phyloP scores from a whole-genome alignment of 2,888 invertebrate genomes.

The Charanyca ferruginea region DNA sequence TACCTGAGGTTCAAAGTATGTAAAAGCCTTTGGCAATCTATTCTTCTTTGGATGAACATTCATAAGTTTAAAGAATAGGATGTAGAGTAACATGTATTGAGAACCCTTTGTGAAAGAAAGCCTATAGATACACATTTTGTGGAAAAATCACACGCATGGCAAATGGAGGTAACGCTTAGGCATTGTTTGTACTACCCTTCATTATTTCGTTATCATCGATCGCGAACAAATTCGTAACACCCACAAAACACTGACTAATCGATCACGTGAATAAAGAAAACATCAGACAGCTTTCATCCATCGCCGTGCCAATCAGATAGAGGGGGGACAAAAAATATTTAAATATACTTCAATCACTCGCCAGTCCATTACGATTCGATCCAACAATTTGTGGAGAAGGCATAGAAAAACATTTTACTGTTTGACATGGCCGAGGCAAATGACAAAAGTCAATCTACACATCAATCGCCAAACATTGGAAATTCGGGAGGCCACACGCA shows the following conservation, averaged over 20 bases:
- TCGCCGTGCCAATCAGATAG: slow-evolving; percentile 87
- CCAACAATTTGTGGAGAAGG: slow-evolving; percentile 86
- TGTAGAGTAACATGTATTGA: neutral
- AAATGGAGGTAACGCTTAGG: slow-evolving; percentile 30
- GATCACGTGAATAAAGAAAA: slow-evolving; percentile 77
- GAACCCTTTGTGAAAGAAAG: neutral
- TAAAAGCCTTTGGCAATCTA: slow-evolving; percentile 30
- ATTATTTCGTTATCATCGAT: slow-evolving; percentile 63
- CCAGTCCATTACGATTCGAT: slow-evolving; percentile 85
- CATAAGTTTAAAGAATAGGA: slow-evolving; percentile 23
- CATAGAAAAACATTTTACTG: slow-evolving; percentile 89
- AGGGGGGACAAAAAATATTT: slow-evolving; percentile 73
- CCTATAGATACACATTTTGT: slow-evolving; percentile 18
- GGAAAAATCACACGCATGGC: slow-evolving; percentile 20
- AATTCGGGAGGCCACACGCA: slow-evolving; percentile 90
- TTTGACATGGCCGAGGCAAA: slow-evolving; percentile 90
- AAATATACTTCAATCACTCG: slow-evolving; percentile 83
- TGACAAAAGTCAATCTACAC: slow-evolving; percentile 91
- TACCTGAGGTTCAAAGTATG: slow-evolving; percentile 54
- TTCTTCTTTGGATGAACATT: slow-evolving; percentile 17
- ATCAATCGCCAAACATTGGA: slow-evolving; percentile 91
- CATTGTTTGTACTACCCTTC: slow-evolving; percentile 51
- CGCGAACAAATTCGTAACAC: slow-evolving; percentile 63
- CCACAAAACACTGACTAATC: slow-evolving; percentile 54
- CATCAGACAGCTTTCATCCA: slow-evolving; percentile 83